These are phyloP conservation scores for Temnothorax ravouxi DNA, from an alignment of 2,888 invertebrate species.

Conservation along the genomic window DNA sequence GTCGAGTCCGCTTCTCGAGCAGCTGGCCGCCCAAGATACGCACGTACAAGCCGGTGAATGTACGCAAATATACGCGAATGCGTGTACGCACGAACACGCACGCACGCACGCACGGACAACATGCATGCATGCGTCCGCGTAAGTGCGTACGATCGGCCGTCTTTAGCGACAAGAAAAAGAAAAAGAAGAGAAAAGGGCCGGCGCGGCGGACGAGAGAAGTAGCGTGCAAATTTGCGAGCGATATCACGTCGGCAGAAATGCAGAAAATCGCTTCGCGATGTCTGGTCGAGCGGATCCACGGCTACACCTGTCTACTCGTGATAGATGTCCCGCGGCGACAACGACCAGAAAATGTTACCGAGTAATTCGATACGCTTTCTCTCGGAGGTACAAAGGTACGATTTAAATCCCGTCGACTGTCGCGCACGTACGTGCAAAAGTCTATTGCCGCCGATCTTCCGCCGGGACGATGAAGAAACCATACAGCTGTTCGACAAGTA, in stretches of 20 bases:
- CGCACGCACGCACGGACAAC: neutral
- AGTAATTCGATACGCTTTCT: neutral
- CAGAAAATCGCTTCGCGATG: slow-evolving; percentile 24
- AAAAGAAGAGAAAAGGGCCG: neutral
- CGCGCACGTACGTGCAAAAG: no score
- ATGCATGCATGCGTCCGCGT: neutral
- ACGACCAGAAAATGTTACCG: neutral
- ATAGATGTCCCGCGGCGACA: slow-evolving; percentile 4
- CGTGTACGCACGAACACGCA: slow-evolving; percentile 37
- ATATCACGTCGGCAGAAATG: slow-evolving; percentile 14
- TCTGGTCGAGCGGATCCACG: neutral
- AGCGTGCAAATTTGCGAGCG: slow-evolving; percentile 45
- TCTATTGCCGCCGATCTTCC: neutral
- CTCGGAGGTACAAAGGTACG: neutral
- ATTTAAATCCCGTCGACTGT: neutral
- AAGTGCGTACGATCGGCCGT: slow-evolving; percentile 28
- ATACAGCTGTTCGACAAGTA: neutral
- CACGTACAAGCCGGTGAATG: slow-evolving; percentile 19
- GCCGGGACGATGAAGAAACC: neutral
- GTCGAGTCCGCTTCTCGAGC: slow-evolving; percentile 29
- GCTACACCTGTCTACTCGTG: neutral
- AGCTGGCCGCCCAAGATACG: slow-evolving; percentile 38
- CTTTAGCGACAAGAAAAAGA: slow-evolving; percentile 18
- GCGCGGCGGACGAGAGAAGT: slow-evolving; percentile 8
- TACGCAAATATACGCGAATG: neutral